Base-by-base conservation (phyloP, 2,797 vertebrate species). In the Lophius americanus region DNA sequence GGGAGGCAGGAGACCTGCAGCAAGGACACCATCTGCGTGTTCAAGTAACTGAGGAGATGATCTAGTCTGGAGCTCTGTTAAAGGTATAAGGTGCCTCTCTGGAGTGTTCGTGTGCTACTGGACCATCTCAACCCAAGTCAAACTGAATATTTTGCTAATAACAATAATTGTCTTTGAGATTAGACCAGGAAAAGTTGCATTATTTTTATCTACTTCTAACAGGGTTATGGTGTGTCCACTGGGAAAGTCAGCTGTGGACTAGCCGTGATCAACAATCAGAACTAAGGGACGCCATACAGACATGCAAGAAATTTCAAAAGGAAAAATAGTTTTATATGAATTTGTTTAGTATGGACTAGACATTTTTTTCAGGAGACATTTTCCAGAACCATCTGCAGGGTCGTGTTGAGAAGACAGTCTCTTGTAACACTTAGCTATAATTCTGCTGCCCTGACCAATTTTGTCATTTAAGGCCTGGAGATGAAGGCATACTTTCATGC, bases 11-110 rank as follows among this genome's bases (percentile, higher is more conserved):
- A 72, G 60, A 77, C 53, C 79, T 85, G 87, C 90, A 87, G 85
- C 74, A 73, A 88, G 64, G 91, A 88, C 77, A 84, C 93, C 92
- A 94, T 94, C 92, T 94, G 93, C 87, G 88, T 59, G 42, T 67
- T 64, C 79, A 69, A 63, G 55, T 12, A 9, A 11, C 43, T 44
- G 9, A 44, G 4, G 54, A 23, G 23, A 23, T 23, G 23, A 23
- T 23, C 23, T 23, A 23, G 23, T 23, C 23, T 23, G 23, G 23
- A 23, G 75, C 36, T 44, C 65, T 66, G 62, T 68, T 71, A 76
- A 81, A 75, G 82, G 69, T 83, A 78, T 33, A 47, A 76, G 48
- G 44, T n/a, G 41, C 50, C 11, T 55, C 60, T 54, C 64, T 68
- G 47, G 57, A 73, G 64, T 48, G 67, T 73, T 56, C 77, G 56